Base-by-base conservation (phyloP, 2,888 invertebrate species). In the Salticus scenicus region DNA sequence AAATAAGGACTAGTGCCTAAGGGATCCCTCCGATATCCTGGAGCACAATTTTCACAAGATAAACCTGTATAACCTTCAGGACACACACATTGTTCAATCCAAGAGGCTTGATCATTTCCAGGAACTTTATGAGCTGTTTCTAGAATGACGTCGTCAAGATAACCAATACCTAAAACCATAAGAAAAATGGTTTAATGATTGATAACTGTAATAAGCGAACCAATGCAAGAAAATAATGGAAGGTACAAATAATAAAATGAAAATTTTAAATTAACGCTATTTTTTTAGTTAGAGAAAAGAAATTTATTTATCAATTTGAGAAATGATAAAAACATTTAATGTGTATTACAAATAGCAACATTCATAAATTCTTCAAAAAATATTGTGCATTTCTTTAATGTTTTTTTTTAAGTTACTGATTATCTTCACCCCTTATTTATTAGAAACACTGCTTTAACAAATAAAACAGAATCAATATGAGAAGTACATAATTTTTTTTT, bases 41-140 rank as follows among this genome's bases (percentile, higher is more conserved):
- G 96, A 0, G 96, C 96, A 90, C 99, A 99, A 0, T 97, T 97
- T 91, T 99, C 99, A 90, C 99, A 99, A 91, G 96, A 98, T 91
- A 98, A 98, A 0, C 98, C 90, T 27, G 89, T 89, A 89, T 96
- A 97, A 0, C 94, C 93, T 41, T 92, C 95, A 0, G 96, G 96
- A 90, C 99, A 99, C 0, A 95, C 94, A 90, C 99, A 99, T 90
- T 95, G 95, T 91, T 99, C 99, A 30, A 99, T 95, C 98, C 98
- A 98, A 64, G 94, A 94, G 0, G 98, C 98, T 0, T 95, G 94
- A 31, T 95, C 95, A 0, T 95, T 94, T 0, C 96, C 96, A 27
- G 88, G 76, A 8, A 33, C 37, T 30, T 72, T 82, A 51, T 75
- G 71, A 0, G 98, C 99, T 0, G 98, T 96, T 90, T 97, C 96